Conservation (phyloP, 2,888 invertebrate genomes). For the Lochmaea crataegi region DNA sequence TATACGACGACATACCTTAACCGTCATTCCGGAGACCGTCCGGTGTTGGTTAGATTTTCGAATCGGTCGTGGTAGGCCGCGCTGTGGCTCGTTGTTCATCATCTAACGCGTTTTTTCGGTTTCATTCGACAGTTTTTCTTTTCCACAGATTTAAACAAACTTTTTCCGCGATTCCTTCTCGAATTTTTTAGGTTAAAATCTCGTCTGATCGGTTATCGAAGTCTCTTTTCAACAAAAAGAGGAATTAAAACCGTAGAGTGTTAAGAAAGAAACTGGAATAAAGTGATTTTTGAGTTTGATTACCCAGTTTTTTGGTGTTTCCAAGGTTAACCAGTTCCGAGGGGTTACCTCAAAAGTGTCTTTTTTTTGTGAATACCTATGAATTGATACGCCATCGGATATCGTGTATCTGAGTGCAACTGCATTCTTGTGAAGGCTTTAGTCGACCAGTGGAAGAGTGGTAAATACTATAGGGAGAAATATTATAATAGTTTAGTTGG, state of each 20-base stretch:
- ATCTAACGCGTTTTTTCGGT: conserved; percentile 24
- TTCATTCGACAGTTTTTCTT: conserved; percentile 16
- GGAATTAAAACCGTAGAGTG: not conserved
- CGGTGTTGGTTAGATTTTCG: conserved; percentile 35
- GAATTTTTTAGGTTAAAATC: conserved; percentile 22
- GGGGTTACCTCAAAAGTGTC: conserved; percentile 16
- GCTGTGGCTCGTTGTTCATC: conserved; percentile 13
- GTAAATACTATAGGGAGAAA: conserved; percentile 14
- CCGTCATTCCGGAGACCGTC: conserved; percentile 47
- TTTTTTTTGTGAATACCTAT: conserved; percentile 21
- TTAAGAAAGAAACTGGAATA: not conserved
- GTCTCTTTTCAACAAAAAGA: conserved; percentile 23
- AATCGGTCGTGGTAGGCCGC: conserved; percentile 12
- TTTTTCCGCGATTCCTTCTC: conserved; percentile 19
- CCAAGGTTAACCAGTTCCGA: conserved; percentile 28
- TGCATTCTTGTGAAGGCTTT: conserved; percentile 39
- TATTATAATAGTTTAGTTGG: conserved; percentile 37
- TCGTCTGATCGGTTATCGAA: conserved; percentile 34
- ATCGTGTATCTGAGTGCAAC: conserved; percentile 34
- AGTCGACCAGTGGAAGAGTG: conserved; percentile 42
- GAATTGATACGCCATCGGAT: conserved; percentile 5
- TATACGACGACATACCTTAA: conserved; percentile 50
- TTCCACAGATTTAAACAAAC: not conserved
- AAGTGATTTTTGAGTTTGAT: conserved; percentile 22
- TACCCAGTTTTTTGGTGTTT: conserved; percentile 31